Base-by-base conservation (phyloP, 2,113 vertebrate genomes). In the Mesitornis unicolor region DNA sequence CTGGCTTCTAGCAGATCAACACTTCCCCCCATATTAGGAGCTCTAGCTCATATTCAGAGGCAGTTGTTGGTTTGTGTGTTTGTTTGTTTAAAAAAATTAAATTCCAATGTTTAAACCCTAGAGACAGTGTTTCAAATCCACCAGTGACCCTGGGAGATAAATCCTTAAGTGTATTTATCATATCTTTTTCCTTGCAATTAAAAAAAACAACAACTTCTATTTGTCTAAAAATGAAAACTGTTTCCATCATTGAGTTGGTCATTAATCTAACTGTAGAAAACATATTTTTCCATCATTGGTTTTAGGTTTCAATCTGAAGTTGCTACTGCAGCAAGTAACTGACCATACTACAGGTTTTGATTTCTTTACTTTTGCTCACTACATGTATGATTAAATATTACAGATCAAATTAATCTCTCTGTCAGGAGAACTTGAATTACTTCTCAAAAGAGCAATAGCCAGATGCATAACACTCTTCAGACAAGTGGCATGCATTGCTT, bases 221-320 rank as follows among this genome's bases (percentile, higher is more conserved):
- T 65, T 29, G 7, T 73, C 7, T 38, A 43, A 74, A 93, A 78
- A 21, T 40, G 26, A 47, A 43, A 70, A 60, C 26, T 24, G 4
- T 78, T 82, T 90, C 16, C 4, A 1, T 18, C 14, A 48, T n/a
- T 59, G 9, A 10, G 3, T 29, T 69, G 31, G 6, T 12, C 20
- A 24, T 74, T 70, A 67, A 43, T 3, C 1, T 67, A 53, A 13
- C 15, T 33, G 19, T 9, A 59, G 31, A 63, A 85, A 87, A 18
- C 2, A 21, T 13, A n/a, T 1, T 8, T 74, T 81, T 60, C 17
- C 2, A 16, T 69, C 17, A 43, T 0, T 35, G 5, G 5, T 47
- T 87, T 91, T 36, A 56, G 1, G 2, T 61, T 78, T 78, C 20
- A 53, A 6, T 56, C 33, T 81, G 42, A 64, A 40, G 5, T 65